These are phyloP conservation scores for Gallinago media DNA, from an alignment of 2,113 vertebrate species.

Conservation along the genomic window DNA sequence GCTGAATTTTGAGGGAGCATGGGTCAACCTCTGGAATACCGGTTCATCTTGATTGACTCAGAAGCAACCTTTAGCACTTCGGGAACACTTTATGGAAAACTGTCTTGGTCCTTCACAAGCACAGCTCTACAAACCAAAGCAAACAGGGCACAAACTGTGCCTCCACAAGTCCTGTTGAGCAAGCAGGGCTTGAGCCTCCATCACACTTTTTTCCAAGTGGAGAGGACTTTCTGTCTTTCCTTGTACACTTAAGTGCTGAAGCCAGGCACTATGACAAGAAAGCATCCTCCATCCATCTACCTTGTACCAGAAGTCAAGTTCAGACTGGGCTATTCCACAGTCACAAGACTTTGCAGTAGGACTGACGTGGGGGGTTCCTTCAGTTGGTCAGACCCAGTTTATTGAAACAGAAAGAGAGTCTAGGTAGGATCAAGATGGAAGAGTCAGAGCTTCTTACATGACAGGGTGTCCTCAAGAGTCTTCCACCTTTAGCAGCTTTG, in stretches of 20 bases:
- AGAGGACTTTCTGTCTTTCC: not conserved
- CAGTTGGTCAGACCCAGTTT: not conserved
- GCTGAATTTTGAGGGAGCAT: rapidly evolving
- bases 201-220: not conserved
- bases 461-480: not conserved
- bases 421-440: not conserved
- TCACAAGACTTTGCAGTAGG: not conserved
- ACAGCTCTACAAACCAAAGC: not conserved
- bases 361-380: not conserved
- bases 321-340: not conserved
- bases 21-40: not conserved
- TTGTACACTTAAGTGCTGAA: not conserved
- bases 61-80: not conserved
- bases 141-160: not conserved
- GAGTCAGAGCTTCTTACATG: rapidly evolving
- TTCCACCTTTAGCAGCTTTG: not conserved
- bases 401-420: not conserved
- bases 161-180: not conserved
- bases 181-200: rapidly evolving
- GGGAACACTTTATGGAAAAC: not conserved
- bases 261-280: not conserved
- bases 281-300: not conserved
- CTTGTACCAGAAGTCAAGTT: not conserved
- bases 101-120: not conserved
- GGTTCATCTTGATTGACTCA: not conserved